Evolutionary conservation across 1,140 invertebrate species (phyloP), one percentile per base, ranked within the genome.

Genomic region (Himalopsyche phryganea): DNA sequence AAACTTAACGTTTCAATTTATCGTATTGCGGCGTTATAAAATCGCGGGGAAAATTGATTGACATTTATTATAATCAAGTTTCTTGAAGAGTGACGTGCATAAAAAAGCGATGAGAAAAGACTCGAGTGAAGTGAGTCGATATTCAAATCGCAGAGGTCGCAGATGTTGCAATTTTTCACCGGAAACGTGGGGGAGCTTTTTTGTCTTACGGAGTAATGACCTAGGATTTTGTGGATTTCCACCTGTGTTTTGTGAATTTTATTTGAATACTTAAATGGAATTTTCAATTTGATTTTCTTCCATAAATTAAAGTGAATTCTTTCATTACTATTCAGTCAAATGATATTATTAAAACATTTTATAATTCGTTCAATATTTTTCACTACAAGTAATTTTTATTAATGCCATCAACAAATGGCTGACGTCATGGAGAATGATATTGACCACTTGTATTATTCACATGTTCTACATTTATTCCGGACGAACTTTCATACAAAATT

Each of bases 61-160:
- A 56, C 53, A 46, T 56, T 56, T 56, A 56, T 56, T 56, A 56
- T 56, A 56, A 56, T 56, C 53, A 56, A 56, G 48, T 56, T 56
- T 56, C 33, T 56, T 2, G 41, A 14, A 23, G 52, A 55, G 45
- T 55, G 52, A 46, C 52, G 40, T 55, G 33, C 52, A 17, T 45
- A 11, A 23, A 20, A 52, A 42, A 52, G 9, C 36, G 19, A 9
- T 13, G 17, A 15, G 28, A 32, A 47, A 20, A 42, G 38, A 42
- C 45, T 54, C 33, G 40, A 45, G 17, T 36, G 35, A 56, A 46
- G 41, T 19, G 53, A 48, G 53, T 56, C 33, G 35, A 56, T 56
- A 56, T 56, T 56, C 48, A 56, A 56, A 56, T 56, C 48, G 47
- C 48, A 56, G 48, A 56, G 53, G 53, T 56, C 53, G 28, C 53